These are phyloP conservation scores for Phyllotreta cruciferae DNA, from an alignment of 2,888 invertebrate species.

Conservation along the genomic window DNA sequence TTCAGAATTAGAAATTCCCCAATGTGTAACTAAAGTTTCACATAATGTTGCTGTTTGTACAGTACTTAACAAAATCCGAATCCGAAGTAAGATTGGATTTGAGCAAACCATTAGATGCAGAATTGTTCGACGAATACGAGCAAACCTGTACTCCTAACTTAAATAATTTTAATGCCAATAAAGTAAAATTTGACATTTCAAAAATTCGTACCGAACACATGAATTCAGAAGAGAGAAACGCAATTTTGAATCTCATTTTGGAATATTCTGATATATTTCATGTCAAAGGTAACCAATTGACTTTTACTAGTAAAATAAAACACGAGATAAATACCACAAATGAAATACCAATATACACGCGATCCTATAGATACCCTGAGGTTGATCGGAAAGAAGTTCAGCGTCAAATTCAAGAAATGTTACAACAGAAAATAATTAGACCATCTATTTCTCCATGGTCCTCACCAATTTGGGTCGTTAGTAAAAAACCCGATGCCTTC, in stretches of 20 bases:
- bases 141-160: no score
- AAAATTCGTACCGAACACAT: no score
- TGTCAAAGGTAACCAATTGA: constrained; percentile 14
- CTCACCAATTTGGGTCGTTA: constrained; percentile 31
- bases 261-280: constrained; percentile 27
- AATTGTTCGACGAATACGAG: no score
- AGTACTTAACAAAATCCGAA: background rate
- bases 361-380: no score
- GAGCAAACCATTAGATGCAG: background rate
- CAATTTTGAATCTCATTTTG: constrained; percentile 9
- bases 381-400: no score
- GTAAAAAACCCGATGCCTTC: constrained; percentile 31
- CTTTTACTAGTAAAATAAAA: constrained; percentile 27
- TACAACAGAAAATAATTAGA: constrained; percentile 7
- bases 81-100: background rate
- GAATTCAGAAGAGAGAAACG: no score
- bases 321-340: constrained; percentile 31
- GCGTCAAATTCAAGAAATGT: no score
- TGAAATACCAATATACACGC: constrained; percentile 10
- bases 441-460: constrained; percentile 23
- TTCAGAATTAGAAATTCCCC: background rate
- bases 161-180: no score
- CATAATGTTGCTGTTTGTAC: background rate
- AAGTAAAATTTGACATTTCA: no score
- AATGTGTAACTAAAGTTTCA: background rate